Conservation (phyloP, 2,888 invertebrate species). For the Meloe dianella region DNA sequence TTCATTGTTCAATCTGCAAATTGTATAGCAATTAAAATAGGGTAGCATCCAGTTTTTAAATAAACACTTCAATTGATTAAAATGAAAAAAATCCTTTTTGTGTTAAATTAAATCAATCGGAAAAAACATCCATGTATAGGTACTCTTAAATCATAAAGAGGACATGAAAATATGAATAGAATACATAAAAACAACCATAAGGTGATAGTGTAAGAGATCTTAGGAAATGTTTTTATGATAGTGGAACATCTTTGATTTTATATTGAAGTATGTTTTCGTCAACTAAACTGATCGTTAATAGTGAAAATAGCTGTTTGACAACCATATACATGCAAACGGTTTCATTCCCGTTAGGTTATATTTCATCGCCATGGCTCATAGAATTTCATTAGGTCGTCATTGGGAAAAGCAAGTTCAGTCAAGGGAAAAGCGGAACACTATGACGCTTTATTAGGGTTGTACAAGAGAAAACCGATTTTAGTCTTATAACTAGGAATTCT, state of each 20-base stretch:
- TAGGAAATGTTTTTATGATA: slow-evolving; percentile 34
- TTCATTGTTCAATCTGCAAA: slow-evolving; percentile 56
- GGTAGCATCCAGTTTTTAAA: slow-evolving; percentile 20
- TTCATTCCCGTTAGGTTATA: slow-evolving; percentile 47
- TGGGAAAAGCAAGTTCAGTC: slow-evolving; percentile 51
- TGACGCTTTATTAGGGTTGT: slow-evolving; percentile 53
- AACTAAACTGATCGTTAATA: slow-evolving; percentile 37
- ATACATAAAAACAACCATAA: not conserved
- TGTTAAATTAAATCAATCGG: not conserved
- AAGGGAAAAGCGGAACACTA: slow-evolving; percentile 54
- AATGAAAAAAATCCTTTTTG: not conserved
- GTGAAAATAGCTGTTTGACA: slow-evolving; percentile 47
- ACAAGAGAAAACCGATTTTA: slow-evolving; percentile 30
- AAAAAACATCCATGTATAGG: not conserved
- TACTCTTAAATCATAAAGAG: slow-evolving; percentile 14
- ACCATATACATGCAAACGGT: slow-evolving; percentile 54
- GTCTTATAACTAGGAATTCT: slow-evolving; percentile 24
- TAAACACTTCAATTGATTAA: slow-evolving; percentile 20
- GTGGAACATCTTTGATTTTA: slow-evolving; percentile 48
- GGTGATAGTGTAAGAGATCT: slow-evolving; percentile 16
- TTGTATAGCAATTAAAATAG: slow-evolving; percentile 54
- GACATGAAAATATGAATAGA: slow-evolving; percentile 22
- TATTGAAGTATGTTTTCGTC: slow-evolving; percentile 46
- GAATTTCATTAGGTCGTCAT: slow-evolving; percentile 57
- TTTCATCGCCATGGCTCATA: slow-evolving; percentile 55